Evolutionary conservation across 2,888 invertebrate genomes (phyloP), one percentile per base, ranked within the genome.

Genomic region (Erebia aethiops): DNA sequence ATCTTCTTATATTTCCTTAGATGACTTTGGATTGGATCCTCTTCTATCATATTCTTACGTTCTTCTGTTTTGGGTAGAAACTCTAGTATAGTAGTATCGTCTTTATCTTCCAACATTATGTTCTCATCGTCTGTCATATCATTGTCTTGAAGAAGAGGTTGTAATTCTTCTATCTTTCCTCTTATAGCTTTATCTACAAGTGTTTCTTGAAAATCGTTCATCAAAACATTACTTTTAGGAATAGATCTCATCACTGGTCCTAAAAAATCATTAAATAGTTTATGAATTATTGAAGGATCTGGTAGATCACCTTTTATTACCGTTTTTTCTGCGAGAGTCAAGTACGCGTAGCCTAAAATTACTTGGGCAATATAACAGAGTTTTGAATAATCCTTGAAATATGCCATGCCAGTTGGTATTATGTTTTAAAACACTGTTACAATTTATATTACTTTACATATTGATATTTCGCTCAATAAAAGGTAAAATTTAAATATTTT

Each of bases 51-150:
- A 14, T 21, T 46, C 16, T 67, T 41, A 49, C 61, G 61, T 16
- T 66, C 56, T 49, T 71, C 65, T 46, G 52, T 43, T 67, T 77
- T 78, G 0, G 84, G 82, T 68, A 79, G 8, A 16, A 86, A 82
- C 78, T 89, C 88, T 75, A 90, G 77, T 14, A 88, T 85, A 7
- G 84, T 85, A 0, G 88, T 87, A 63, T 89, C 86, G 1, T 83
- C 82, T 11, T 78, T 78, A 0, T 80, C 81, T 68, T 81, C 77
- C 46, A 83, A 65, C 1, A 78, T 78, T 46, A 81, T 13, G 43
- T 80, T 80, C 11, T 81, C 73, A 7, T 78, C 74, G 14, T 69
- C 16, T 13, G 62, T 62, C 26, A 9, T 71, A 68, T 81, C 78
- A 3, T 81, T 68, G 52, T 89, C 86, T 80, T 88, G 84, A 43